Percentiles rank a stretch among this genome's conserved stretches.
Conservation (phyloP, 2,797 vertebrate species). For the Amniataba percoides region DNA sequence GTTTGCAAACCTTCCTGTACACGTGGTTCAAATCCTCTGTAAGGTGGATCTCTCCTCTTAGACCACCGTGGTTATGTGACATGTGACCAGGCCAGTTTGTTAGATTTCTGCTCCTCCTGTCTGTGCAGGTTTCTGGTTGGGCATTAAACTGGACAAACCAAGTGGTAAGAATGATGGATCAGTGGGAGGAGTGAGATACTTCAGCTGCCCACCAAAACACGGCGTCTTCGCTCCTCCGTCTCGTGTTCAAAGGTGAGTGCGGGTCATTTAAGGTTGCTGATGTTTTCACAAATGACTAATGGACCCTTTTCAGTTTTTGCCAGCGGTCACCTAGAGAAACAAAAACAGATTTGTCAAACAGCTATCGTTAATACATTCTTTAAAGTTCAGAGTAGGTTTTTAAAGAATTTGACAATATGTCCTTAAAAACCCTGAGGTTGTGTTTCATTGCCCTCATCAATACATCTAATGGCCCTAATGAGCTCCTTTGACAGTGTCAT, state of each 20-base stretch:
- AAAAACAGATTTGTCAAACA: constrained; percentile 39
- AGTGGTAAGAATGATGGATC: constrained; percentile 97
- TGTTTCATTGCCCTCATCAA: constrained; percentile 59
- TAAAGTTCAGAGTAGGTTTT: constrained; percentile 31
- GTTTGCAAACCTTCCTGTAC: not conserved
- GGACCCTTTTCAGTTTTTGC: not conserved
- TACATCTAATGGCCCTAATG: constrained; percentile 59
- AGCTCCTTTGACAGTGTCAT: constrained; percentile 66
- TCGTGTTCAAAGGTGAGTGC: constrained; percentile 93
- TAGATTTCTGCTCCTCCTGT: constrained; percentile 17
- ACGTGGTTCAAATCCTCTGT: not conserved
- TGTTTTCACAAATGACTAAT: constrained; percentile 8
- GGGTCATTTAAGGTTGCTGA: not conserved
- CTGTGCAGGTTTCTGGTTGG: constrained; percentile 92
- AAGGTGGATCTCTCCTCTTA: not conserved
- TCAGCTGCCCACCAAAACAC: constrained; percentile 92
- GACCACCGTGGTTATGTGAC: not conserved
- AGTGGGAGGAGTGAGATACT: constrained; percentile 93
- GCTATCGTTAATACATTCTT: constrained; percentile 13
- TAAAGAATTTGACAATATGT: constrained; percentile 19
- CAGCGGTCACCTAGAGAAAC: not conserved
- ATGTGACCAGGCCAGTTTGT: not conserved
- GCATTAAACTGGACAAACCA: constrained; percentile 95
- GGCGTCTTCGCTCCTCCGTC: constrained; percentile 96
- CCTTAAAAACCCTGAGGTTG: constrained; percentile 32